A percentile compares a stretch with the other conserved stretches of the same genome.
Conservation (phyloP, 2,113 vertebrate species). For the Sorex fumeus region DNA sequence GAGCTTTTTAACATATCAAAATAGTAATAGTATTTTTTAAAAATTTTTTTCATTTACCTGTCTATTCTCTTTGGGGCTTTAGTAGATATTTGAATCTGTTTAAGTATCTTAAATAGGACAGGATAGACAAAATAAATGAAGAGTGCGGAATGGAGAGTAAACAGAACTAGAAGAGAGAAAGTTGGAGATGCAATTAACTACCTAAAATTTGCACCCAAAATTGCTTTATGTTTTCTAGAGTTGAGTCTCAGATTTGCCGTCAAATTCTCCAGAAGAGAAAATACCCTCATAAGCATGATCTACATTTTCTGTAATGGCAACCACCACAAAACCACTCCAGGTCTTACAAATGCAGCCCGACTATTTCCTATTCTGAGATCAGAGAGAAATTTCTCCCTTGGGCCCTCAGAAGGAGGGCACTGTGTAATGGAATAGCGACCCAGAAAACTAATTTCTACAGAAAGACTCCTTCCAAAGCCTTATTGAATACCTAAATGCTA, state of each 20-base stretch:
- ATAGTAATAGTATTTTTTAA: conserved; percentile 49
- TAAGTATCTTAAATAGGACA: conserved; percentile 18
- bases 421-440: conserved; percentile 59
- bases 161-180: not conserved
- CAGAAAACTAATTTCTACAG: conserved; percentile 71
- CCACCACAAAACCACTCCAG: not conserved
- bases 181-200: too few relatives aligned
- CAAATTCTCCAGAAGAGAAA: not conserved
- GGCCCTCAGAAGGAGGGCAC: conserved; percentile 69
- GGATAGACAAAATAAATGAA: conserved; percentile 44
- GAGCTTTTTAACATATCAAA: not conserved
- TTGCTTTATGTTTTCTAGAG: not conserved
- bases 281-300: not conserved
- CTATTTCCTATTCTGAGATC: conserved; percentile 45
- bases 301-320: not conserved
- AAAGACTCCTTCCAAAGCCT: conserved; percentile 31
- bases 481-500: conserved; percentile 50
- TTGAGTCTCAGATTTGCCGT: not conserved
- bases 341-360: not conserved
- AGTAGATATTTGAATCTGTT: not conserved
- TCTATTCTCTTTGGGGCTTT: conserved; percentile 3
- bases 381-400: conserved; percentile 53
- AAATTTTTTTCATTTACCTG: not conserved
- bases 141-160: not conserved
- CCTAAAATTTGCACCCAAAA: not conserved